Conservation (phyloP, 2,113 vertebrate genomes). For the Psilopsiagon aymara region DNA sequence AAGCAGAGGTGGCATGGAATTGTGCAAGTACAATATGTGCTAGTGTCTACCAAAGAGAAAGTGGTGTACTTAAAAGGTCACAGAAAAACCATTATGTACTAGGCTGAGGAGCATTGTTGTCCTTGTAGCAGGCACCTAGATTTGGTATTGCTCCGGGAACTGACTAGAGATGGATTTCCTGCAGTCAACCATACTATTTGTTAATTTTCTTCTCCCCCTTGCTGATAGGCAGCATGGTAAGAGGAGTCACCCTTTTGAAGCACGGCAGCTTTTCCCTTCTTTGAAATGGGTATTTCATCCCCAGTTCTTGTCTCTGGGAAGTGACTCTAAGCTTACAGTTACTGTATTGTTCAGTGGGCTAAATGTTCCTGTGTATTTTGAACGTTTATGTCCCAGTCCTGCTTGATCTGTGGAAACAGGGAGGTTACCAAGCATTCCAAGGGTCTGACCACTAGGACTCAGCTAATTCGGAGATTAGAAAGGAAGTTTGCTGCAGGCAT, state of each 20-base stretch:
- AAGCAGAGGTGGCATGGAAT: background rate
- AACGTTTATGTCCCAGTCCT: background rate
- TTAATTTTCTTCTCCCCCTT: background rate
- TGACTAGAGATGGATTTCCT: background rate
- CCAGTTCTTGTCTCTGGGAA: background rate
- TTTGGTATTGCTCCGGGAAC: background rate
- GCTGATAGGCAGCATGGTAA: background rate
- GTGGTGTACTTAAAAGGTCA: background rate
- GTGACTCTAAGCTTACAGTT: background rate
- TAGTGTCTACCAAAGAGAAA: background rate
- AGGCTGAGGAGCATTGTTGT: background rate
- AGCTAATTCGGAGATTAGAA: background rate
- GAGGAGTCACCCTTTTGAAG: background rate
- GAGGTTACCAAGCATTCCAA: background rate
- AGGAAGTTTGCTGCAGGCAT: background rate
- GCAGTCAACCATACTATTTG: background rate
- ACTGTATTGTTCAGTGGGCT: background rate
- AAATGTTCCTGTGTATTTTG: background rate
- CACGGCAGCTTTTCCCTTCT: background rate
- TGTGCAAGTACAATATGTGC: accelerated
- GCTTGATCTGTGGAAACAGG: background rate
- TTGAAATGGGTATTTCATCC: background rate
- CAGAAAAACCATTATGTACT: background rate
- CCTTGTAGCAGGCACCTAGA: background rate
- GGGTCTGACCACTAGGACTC: background rate